Conservation (phyloP, 2,888 invertebrate genomes). For the Calliscelio sp. region DNA sequence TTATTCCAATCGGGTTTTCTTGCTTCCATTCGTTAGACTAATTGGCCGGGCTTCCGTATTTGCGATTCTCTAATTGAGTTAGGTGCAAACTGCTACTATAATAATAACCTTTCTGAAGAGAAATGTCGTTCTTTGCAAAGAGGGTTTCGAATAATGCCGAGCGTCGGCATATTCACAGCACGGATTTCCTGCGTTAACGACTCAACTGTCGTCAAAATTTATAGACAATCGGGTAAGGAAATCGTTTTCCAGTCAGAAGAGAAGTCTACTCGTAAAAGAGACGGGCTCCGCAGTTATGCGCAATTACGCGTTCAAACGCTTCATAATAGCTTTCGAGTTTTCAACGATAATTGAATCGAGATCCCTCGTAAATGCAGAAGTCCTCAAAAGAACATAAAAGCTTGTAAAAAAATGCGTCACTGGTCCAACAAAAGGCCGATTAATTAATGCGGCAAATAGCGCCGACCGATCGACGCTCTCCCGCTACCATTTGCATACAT, state of each 20-base stretch:
- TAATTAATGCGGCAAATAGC: constrained; percentile 46
- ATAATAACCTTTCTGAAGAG: constrained; percentile 39
- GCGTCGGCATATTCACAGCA: constrained; percentile 40
- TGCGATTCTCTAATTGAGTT: constrained; percentile 54
- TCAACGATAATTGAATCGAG: constrained; percentile 79
- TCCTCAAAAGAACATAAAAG: constrained; percentile 54
- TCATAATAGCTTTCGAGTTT: constrained; percentile 79
- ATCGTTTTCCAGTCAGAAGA: constrained; percentile 65
- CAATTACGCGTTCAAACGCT: constrained; percentile 79
- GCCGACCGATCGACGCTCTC: not conserved
- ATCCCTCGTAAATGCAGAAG: constrained; percentile 69
- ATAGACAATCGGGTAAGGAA: constrained; percentile 68
- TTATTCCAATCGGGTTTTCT: no score
- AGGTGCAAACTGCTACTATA: constrained; percentile 50
- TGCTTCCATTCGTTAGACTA: not conserved
- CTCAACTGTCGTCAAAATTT: constrained; percentile 69
- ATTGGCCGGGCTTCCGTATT: constrained; percentile 39
- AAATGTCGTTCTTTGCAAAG: constrained; percentile 20
- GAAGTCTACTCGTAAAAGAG: constrained; percentile 65
- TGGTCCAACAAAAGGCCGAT: constrained; percentile 40
- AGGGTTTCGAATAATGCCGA: constrained; percentile 36
- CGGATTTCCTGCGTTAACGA: constrained; percentile 66
- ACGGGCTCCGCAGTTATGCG: constrained; percentile 77
- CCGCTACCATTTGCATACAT: constrained; percentile 10
- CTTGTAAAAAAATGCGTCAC: constrained; percentile 41